These are phyloP conservation scores for Stenodema calcarata DNA, from an alignment of 2,888 invertebrate species.

Conservation along the genomic window DNA sequence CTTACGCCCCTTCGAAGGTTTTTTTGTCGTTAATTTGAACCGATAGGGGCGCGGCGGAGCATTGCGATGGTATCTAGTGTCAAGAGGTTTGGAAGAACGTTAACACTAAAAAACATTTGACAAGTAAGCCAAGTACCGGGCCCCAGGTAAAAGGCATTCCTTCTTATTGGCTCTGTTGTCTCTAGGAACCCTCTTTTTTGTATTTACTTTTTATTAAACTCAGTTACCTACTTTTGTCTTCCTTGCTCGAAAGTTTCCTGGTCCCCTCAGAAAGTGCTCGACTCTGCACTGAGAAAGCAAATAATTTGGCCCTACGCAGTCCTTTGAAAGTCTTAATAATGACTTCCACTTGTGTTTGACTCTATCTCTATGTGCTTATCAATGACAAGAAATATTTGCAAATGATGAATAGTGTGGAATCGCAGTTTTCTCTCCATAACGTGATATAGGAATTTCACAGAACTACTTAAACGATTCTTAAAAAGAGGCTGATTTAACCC, in stretches of 20 bases:
- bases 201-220: conserved; percentile 4
- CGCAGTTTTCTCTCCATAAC: too few species aligned
- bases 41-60: conserved; percentile 4
- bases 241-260: not conserved
- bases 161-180: not conserved
- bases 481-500: too few species aligned
- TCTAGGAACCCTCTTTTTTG: not conserved
- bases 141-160: conserved; percentile 34
- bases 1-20: not conserved
- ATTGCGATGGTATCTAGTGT: conserved; percentile 40
- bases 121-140: conserved; percentile 42
- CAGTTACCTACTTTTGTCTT: not conserved
- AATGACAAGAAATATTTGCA: too few species aligned
- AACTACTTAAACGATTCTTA: too few species aligned
- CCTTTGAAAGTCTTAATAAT: too few species aligned
- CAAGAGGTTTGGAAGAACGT: conserved; percentile 10
- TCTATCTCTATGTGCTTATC: too few species aligned
- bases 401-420: too few species aligned
- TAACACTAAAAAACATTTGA: conserved; percentile 31
- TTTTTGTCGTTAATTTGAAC: conserved; percentile 32
- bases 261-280: too few species aligned
- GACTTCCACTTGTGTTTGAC: too few species aligned
- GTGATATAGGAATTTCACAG: too few species aligned
- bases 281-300: too few species aligned
- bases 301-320: too few species aligned